Evolutionary conservation across 2,113 vertebrate species (phyloP).

Genomic region (Tupaia chinensis): DNA sequence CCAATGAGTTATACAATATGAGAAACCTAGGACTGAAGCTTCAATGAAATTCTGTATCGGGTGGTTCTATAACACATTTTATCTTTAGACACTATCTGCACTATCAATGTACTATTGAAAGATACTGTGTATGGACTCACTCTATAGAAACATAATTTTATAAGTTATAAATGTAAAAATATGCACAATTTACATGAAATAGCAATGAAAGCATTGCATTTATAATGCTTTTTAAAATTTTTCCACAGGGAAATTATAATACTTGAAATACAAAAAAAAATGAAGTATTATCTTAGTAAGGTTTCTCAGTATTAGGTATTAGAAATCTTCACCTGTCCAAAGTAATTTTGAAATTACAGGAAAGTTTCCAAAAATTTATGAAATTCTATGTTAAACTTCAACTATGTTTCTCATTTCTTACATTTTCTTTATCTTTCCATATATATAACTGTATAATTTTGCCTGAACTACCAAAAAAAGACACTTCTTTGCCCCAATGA

Average conservation of each 20-base stretch:
- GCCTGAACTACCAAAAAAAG: background rate
- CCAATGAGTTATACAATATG: background rate
- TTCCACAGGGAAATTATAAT: background rate
- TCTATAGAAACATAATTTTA: background rate
- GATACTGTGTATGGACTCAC: fast-evolving
- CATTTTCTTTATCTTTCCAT: background rate
- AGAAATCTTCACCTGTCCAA: background rate
- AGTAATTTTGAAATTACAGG: background rate
- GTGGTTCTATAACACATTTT: background rate
- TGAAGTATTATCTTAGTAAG: background rate
- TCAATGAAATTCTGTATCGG: background rate
- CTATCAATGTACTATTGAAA: background rate
- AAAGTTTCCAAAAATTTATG: background rate
- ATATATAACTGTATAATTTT: background rate
- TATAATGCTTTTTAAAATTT: background rate
- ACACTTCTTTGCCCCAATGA: background rate
- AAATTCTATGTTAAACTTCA: background rate
- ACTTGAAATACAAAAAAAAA: background rate
- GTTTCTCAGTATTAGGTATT: background rate
- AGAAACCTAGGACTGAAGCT: background rate
- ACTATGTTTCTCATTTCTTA: background rate
- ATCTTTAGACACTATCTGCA: background rate
- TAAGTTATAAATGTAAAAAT: background rate
- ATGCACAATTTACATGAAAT: background rate
- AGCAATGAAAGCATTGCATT: background rate